These are phyloP conservation scores for Orthonychiurus folsomi DNA, from an alignment of 2,888 invertebrate genomes.

Conservation along the genomic window DNA sequence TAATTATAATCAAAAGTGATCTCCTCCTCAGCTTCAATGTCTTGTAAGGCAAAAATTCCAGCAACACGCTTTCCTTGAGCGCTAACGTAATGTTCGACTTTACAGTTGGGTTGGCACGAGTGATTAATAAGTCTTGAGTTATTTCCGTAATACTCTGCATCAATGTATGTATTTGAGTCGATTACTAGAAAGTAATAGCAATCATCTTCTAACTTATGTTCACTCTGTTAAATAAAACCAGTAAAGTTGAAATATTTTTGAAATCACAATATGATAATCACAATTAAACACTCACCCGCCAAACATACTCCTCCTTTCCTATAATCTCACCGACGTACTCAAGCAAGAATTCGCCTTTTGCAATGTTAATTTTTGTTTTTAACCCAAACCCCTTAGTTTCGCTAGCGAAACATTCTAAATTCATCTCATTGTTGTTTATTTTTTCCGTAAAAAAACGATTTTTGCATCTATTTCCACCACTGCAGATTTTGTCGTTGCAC, in stretches of 20 bases:
- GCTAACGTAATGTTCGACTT: conserved; percentile 29
- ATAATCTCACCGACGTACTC: conserved; percentile 39
- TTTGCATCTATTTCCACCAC: conserved; percentile 21
- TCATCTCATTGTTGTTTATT: conserved; percentile 19
- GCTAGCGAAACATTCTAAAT: conserved; percentile 4
- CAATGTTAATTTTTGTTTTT: conserved; percentile 15
- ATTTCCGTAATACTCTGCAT: conserved; percentile 37
- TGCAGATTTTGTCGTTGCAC: conserved; percentile 31
- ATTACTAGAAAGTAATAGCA: conserved; percentile 35
- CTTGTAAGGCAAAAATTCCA: conserved; percentile 30
- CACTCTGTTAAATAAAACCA: background rate
- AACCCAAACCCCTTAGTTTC: conserved; percentile 31
- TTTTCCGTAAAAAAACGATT: conserved; percentile 32
- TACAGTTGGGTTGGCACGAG: conserved; percentile 37
- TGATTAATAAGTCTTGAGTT: conserved; percentile 36
- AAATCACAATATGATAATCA: background rate
- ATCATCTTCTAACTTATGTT: conserved; percentile 30
- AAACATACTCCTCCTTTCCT: conserved; percentile 22
- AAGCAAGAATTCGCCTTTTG: conserved; percentile 30
- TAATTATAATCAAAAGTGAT: conserved; percentile 34
- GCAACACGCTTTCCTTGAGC: conserved; percentile 26
- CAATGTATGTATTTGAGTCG: conserved; percentile 26
- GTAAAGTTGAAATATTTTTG: background rate
- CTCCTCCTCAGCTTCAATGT: conserved; percentile 30
- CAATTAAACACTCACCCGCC: conserved; percentile 17